Evolutionary conservation across 2,888 invertebrate species (phyloP).

Genomic region (Drosophila eohydei): DNA sequence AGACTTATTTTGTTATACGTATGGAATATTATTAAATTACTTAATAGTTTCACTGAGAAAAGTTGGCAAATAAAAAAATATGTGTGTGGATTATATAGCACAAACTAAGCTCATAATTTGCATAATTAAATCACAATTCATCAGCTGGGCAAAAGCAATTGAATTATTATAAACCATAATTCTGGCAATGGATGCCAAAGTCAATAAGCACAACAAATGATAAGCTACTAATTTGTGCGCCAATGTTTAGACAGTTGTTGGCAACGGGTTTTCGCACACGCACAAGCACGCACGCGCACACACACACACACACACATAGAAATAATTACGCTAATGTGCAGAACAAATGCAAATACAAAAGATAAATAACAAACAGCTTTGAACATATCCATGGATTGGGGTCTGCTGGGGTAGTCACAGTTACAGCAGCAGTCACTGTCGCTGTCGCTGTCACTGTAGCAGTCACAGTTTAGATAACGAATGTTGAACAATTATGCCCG

Average conservation of each 20-base stretch:
- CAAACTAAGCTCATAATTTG: constrained; percentile 8
- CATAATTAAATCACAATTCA: constrained; percentile 38
- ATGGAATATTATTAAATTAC: too few species aligned
- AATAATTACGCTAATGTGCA: constrained; percentile 76
- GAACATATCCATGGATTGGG: constrained; percentile 20
- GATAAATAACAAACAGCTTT: constrained; percentile 51
- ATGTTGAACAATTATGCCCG: constrained; percentile 70
- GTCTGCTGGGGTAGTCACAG: constrained; percentile 29
- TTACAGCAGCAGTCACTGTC: constrained; percentile 6
- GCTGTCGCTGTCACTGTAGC: constrained; percentile 38
- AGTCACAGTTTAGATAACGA: constrained; percentile 60
- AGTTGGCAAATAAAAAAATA: not conserved
- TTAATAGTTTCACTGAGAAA: not conserved
- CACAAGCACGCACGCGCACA: not conserved
- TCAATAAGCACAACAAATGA: constrained; percentile 35
- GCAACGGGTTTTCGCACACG: constrained; percentile 15
- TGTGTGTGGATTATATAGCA: not conserved
- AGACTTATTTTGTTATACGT: too few species aligned
- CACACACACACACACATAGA: constrained; percentile 33
- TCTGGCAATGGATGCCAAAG: constrained; percentile 16
- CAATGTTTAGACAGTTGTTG: constrained; percentile 46
- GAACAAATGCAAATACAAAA: constrained; percentile 36
- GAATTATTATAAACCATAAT: constrained; percentile 23
- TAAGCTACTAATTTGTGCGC: constrained; percentile 65
- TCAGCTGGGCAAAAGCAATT: constrained; percentile 31